Conservation (phyloP, 2,888 invertebrate genomes). For the Ophion costatus region DNA sequence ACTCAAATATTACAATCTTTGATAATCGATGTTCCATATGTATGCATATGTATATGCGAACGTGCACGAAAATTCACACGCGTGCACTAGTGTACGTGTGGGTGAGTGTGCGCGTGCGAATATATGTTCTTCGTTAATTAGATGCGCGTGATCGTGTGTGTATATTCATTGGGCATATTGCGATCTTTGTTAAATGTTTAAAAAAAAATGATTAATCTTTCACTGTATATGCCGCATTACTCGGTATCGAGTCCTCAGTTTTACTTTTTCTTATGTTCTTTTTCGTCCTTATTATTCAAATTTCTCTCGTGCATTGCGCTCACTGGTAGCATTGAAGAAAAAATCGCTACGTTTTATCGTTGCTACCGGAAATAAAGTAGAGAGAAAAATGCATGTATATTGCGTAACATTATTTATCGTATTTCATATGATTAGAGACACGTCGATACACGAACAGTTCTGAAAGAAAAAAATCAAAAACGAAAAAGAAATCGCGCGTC, state of each 20-base stretch:
- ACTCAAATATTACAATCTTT: constrained; percentile 72
- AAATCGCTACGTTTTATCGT: constrained; percentile 53
- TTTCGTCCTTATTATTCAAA: constrained; percentile 13
- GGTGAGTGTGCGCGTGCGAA: background rate
- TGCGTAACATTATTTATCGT: constrained; percentile 63
- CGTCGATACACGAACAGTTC: constrained; percentile 62
- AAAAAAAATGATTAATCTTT: background rate
- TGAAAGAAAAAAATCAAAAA: constrained; percentile 15
- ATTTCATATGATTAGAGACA: constrained; percentile 62
- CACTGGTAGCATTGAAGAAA: constrained; percentile 30
- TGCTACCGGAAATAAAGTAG: constrained; percentile 61
- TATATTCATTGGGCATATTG: constrained; percentile 27
- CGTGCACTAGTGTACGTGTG: background rate
- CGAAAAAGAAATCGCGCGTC: background rate
- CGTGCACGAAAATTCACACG: background rate
- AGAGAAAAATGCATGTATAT: constrained; percentile 67
- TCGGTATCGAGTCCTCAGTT: constrained; percentile 51
- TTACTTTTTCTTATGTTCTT: constrained; percentile 49
- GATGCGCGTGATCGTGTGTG: constrained; percentile 60
- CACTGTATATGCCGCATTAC: constrained; percentile 30
- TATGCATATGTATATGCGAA: background rate
- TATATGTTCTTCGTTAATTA: constrained; percentile 34
- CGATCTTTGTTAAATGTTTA: constrained; percentile 63
- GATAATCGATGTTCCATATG: constrained; percentile 27
- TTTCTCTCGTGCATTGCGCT: constrained; percentile 44